These are phyloP conservation scores for Pseudomyrmex cubaensis DNA, from an alignment of 1,140 invertebrate species.

Conservation along the genomic window DNA sequence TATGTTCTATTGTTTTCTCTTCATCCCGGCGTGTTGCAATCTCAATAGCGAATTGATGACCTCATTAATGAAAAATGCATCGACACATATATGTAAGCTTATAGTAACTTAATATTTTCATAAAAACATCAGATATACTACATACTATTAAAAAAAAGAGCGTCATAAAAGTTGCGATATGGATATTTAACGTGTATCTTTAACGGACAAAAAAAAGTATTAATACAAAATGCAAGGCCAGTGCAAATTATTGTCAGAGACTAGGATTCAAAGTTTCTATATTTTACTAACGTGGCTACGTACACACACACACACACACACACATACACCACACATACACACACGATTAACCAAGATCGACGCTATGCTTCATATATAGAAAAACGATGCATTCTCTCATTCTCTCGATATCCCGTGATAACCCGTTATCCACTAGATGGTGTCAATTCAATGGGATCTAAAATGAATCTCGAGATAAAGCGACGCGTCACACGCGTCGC, in stretches of 20 bases:
- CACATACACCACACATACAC: not conserved
- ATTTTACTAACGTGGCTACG: slow-evolving; percentile 64
- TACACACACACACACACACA: not conserved
- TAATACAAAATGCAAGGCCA: slow-evolving; percentile 34
- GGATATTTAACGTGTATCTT: slow-evolving; percentile 12
- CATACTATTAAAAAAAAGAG: slow-evolving; percentile 26
- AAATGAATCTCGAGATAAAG: not conserved
- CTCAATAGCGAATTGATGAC: slow-evolving; percentile 21
- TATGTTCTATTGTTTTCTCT: not conserved
- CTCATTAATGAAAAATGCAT: slow-evolving; percentile 32
- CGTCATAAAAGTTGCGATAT: not conserved
- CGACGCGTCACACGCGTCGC: slow-evolving; percentile 26
- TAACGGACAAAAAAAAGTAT: not conserved
- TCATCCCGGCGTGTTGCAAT: slow-evolving; percentile 22
- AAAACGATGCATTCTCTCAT: not conserved
- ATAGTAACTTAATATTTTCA: slow-evolving; percentile 53
- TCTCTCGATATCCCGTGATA: slow-evolving; percentile 41
- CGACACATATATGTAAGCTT: slow-evolving; percentile 12
- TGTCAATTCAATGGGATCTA: slow-evolving; percentile 56
- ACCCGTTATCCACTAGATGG: slow-evolving; percentile 59
- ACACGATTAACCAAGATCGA: slow-evolving; percentile 1
- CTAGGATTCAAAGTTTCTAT: slow-evolving; percentile 57
- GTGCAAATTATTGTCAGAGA: slow-evolving; percentile 52
- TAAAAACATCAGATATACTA: slow-evolving; percentile 33
- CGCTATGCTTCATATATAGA: slow-evolving; percentile 17